Percentiles rank a stretch among this genome's conserved stretches.
phyloP scores from a whole-genome alignment of 2,113 vertebrate species.

The Dissostichus mawsoni region DNA sequence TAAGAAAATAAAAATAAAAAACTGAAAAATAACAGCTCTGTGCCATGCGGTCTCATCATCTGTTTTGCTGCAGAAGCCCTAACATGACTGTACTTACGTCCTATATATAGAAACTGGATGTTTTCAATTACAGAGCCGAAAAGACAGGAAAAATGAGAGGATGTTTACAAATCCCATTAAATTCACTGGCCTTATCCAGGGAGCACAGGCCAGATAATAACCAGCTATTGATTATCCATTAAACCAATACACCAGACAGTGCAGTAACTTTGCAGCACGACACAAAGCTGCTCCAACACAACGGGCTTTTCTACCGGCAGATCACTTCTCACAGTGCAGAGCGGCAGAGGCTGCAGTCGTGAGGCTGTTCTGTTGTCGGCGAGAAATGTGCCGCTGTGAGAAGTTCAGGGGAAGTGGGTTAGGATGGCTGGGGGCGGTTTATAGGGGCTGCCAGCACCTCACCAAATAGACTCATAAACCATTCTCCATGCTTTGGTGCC shows the following conservation, averaged over 20 bases:
- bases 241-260: conserved; percentile 67
- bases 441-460: conserved; percentile 15
- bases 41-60: conserved; percentile 26
- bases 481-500: conserved; percentile 43
- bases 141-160: conserved; percentile 77
- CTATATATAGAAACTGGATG: conserved; percentile 59
- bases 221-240: conserved; percentile 84
- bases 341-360: conserved; percentile 18
- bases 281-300: conserved; percentile 52
- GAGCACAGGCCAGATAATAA: conserved; percentile 78
- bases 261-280: conserved; percentile 47
- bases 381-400: conserved; percentile 51
- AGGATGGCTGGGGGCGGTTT: not conserved
- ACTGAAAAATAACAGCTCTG: not conserved
- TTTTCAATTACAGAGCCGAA: conserved; percentile 75
- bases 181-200: conserved; percentile 56
- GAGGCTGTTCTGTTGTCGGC: conserved; percentile 24
- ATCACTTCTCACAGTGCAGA: conserved; percentile 46
- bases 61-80: conserved; percentile 12
- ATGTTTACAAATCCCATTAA: conserved; percentile 82
- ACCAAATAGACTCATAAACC: conserved; percentile 57
- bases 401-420: conserved; percentile 18
- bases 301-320: conserved; percentile 38
- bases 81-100: conserved; percentile 41
- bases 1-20: not conserved